phyloP scores from a whole-genome alignment of 2,113 vertebrate species.

The Dipodomys ordii region DNA sequence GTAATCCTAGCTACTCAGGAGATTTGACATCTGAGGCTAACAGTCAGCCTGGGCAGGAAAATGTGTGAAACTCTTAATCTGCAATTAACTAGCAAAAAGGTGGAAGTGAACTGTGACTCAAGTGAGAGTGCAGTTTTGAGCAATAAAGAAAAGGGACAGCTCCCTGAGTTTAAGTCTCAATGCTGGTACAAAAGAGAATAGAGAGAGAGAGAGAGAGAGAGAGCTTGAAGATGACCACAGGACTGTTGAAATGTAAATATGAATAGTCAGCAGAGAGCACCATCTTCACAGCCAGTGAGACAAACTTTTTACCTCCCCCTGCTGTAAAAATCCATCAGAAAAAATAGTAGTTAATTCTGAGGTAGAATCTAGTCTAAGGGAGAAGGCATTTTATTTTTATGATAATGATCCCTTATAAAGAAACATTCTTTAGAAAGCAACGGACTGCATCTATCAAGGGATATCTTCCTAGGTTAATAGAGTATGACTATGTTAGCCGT shows the following conservation, averaged over 20 bases:
- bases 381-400: neutral
- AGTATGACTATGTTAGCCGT: neutral
- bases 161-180: too few relatives aligned
- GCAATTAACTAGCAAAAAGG: too few relatives aligned
- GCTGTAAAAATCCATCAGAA: neutral
- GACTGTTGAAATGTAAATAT: neutral
- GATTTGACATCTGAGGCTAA: too few relatives aligned
- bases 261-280: neutral
- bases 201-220: too few relatives aligned
- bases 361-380: neutral
- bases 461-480: neutral
- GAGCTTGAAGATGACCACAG: neutral
- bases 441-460: neutral
- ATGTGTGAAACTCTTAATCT: too few relatives aligned
- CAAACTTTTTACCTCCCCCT: neutral
- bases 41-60: too few relatives aligned
- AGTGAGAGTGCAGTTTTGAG: too few relatives aligned
- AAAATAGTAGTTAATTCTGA: neutral
- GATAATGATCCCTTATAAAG: neutral
- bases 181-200: too few relatives aligned
- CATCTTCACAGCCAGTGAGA: neutral
- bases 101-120: too few relatives aligned
- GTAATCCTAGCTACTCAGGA: too few relatives aligned
- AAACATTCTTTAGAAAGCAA: neutral
- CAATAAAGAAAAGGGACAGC: too few relatives aligned